A percentile compares a stretch with the other conserved stretches of the same genome.
These are phyloP conservation scores for Dicrurus megarhynchus DNA, from an alignment of 2,113 vertebrate species.

Conservation along the genomic window DNA sequence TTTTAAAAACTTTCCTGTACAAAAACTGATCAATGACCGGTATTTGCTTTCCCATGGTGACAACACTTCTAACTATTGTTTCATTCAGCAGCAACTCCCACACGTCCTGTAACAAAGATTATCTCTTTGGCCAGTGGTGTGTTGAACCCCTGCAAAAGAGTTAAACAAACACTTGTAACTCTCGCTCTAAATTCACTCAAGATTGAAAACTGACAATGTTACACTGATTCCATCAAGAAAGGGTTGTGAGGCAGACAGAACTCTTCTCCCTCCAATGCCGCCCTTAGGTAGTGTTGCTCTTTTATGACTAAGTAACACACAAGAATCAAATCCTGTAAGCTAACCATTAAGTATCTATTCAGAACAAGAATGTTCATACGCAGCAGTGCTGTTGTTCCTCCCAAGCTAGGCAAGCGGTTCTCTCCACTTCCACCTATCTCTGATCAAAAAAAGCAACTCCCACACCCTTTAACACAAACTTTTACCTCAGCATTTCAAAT, in stretches of 20 bases:
- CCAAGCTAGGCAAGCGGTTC: not conserved
- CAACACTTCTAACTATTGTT: not conserved
- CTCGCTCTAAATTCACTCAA: not conserved
- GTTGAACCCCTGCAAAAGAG: constrained; percentile 82
- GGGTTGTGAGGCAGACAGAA: not conserved
- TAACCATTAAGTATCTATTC: not conserved
- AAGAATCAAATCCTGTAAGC: not conserved
- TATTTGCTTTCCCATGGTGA: not conserved
- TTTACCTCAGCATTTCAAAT: not conserved
- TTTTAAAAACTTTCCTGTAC: constrained; percentile 62
- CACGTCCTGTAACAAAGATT: not conserved
- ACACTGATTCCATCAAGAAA: not conserved
- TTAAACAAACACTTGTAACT: not conserved
- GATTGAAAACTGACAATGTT: not conserved
- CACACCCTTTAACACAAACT: not conserved
- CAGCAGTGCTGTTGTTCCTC: not conserved
- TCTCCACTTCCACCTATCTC: not conserved
- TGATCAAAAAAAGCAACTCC: not conserved
- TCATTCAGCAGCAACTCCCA: not conserved
- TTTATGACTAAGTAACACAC: not conserved
- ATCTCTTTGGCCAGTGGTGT: constrained; percentile 95
- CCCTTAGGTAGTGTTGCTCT: rapidly evolving
- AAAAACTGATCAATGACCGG: constrained; percentile 10
- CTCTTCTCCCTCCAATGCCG: not conserved
- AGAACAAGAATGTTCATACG: not conserved